Percentiles rank a stretch among this genome's conserved stretches.
These are phyloP conservation scores for Apaloderma vittatum DNA, from an alignment of 2,113 vertebrate genomes.

Conservation along the genomic window DNA sequence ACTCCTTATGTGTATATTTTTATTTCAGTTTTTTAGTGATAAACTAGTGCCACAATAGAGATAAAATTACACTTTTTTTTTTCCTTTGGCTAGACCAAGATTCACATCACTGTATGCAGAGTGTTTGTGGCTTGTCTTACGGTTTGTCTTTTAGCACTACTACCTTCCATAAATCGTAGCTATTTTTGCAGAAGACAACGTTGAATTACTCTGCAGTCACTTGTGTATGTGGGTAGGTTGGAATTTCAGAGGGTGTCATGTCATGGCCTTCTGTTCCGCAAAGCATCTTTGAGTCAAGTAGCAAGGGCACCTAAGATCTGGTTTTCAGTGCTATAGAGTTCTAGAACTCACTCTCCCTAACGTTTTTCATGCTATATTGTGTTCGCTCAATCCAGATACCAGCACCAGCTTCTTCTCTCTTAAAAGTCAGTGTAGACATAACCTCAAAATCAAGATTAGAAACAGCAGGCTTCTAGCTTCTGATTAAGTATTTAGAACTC, in stretches of 20 bases:
- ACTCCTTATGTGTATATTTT: not conserved
- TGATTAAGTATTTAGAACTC: not conserved
- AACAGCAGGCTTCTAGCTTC: not conserved
- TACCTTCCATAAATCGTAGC: not conserved
- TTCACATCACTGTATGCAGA: not conserved
- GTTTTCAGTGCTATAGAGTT: not conserved
- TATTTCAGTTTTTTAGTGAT: not conserved
- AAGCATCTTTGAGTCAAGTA: not conserved
- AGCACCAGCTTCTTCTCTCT: not conserved
- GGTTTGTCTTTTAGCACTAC: not conserved
- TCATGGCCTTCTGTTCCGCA: not conserved
- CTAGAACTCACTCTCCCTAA: not conserved
- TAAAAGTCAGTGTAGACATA: not conserved
- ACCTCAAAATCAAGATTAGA: not conserved
- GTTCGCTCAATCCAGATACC: rapidly evolving
- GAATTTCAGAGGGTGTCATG: not conserved
- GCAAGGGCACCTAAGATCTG: not conserved
- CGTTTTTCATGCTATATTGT: not conserved
- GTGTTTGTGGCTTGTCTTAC: not conserved
- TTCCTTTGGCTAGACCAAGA: not conserved
- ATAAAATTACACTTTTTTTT: not conserved
- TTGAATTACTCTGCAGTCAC: not conserved
- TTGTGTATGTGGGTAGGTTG: rapidly evolving
- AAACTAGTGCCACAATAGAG: rapidly evolving
- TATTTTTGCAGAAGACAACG: not conserved